Conservation (phyloP, 2,888 invertebrate species). For the Hofmannophila pseudospretella region DNA sequence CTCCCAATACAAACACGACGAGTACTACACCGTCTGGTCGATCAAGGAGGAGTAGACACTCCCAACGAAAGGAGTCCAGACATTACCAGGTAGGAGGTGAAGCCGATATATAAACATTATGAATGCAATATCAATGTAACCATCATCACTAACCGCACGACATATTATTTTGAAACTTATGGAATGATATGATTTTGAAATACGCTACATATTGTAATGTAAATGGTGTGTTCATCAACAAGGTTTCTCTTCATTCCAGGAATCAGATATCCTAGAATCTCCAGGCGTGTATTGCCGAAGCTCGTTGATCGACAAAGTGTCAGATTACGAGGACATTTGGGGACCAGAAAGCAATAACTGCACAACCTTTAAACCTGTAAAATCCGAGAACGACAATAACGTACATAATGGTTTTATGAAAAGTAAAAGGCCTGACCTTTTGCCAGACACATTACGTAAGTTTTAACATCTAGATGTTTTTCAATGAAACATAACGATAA, state of each 20-base stretch:
- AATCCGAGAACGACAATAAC: slow-evolving; percentile 56
- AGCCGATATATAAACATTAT: slow-evolving; percentile 20
- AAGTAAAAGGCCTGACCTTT: slow-evolving; percentile 77
- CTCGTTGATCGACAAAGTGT: slow-evolving; percentile 92
- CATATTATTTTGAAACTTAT: slow-evolving; percentile 3
- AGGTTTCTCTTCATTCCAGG: slow-evolving; percentile 47
- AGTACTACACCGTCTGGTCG: slow-evolving; percentile 77
- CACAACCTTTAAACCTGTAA: slow-evolving; percentile 68
- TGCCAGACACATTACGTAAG: slow-evolving; percentile 79
- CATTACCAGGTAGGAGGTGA: slow-evolving; percentile 81
- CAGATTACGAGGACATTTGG: slow-evolving; percentile 98
- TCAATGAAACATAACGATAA: neutral
- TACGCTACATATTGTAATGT: neutral
- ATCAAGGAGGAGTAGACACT: slow-evolving; percentile 77
- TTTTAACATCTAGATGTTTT: slow-evolving; percentile 11
- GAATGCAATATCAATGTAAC: slow-evolving; percentile 17
- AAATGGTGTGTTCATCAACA: neutral
- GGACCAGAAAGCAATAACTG: slow-evolving; percentile 79
- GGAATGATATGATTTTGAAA: neutral
- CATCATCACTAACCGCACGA: slow-evolving; percentile 51
- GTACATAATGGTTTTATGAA: slow-evolving; percentile 72
- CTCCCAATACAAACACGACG: slow-evolving; percentile 67
- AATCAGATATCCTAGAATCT: slow-evolving; percentile 90
- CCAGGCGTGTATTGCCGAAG: slow-evolving; percentile 90
- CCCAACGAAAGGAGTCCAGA: slow-evolving; percentile 81